Conservation (phyloP, 37 sponge, comb jelly and placozoan species). For the Lycopodina hypogea region DNA sequence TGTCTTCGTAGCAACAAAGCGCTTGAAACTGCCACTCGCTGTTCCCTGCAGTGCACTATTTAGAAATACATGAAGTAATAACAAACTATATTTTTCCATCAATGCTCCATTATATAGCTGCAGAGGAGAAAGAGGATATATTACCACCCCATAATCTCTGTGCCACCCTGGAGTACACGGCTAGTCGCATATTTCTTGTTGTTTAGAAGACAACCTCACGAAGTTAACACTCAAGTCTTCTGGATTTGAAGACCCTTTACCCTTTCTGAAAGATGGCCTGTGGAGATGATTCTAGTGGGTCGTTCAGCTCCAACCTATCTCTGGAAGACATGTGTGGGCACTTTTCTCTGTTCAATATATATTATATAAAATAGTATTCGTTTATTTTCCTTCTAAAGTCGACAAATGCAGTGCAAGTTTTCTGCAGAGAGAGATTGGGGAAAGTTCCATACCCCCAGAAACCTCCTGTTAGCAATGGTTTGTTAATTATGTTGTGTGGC, state of each 20-base stretch:
- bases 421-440: conserved; percentile 66
- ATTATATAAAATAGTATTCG: not conserved
- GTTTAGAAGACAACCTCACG: no score
- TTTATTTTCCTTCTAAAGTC: conserved; percentile 21
- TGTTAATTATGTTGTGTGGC: not conserved
- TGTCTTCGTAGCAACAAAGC: conserved; percentile 1
- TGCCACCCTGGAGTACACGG: not conserved
- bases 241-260: no score
- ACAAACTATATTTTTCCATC: not conserved
- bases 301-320: conserved; percentile 35
- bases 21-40: conserved; percentile 7
- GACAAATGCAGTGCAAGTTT: conserved; percentile 52
- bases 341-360: not conserved
- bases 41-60: conserved; percentile 1
- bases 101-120: not conserved
- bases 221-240: no score
- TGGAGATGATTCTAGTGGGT: not conserved
- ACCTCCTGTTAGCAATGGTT: conserved; percentile 67
- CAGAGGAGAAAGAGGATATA: not conserved
- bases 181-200: not conserved
- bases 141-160: not conserved
- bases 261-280: not conserved
- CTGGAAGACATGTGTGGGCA: conserved; percentile 44
- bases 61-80: not conserved
- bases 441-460: conserved; percentile 65